Evolutionary conservation across 2,113 vertebrate genomes (phyloP).

Genomic region (Gracilinanus agilis): DNA sequence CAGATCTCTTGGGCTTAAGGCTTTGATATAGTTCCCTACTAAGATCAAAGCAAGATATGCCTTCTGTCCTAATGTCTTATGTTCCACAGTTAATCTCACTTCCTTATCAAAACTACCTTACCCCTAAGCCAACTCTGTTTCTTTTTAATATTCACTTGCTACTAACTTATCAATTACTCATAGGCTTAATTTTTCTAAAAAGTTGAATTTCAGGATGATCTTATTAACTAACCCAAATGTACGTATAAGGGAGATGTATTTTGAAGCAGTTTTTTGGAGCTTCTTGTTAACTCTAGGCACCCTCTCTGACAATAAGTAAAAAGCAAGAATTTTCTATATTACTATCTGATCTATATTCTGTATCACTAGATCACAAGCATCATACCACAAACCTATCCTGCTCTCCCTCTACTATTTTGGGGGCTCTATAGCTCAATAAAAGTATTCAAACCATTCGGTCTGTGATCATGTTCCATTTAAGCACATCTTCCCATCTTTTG

Average conservation of each 20-base stretch:
- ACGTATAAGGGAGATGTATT: background rate
- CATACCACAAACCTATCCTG: background rate
- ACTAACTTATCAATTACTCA: background rate
- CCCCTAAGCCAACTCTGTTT: background rate
- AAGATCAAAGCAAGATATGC: background rate
- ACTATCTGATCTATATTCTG: background rate
- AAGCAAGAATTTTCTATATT: background rate
- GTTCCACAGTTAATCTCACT: background rate
- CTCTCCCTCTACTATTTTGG: background rate
- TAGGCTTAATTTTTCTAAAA: background rate
- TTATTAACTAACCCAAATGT: background rate
- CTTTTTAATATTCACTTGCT: background rate
- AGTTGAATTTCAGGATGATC: background rate
- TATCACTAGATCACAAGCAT: background rate
- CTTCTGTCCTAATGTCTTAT: background rate
- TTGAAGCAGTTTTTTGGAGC: background rate
- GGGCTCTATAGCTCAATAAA: background rate
- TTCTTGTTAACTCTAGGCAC: background rate
- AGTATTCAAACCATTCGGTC: background rate
- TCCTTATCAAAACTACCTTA: background rate
- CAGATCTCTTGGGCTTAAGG: background rate
- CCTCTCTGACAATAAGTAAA: background rate
- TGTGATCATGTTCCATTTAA: background rate
- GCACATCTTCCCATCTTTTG: background rate
- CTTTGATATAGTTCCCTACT: background rate